Evolutionary conservation across 23 tunicate species (phyloP), one percentile per base, ranked within the genome.

Genomic region (Trididemnum clinides): DNA sequence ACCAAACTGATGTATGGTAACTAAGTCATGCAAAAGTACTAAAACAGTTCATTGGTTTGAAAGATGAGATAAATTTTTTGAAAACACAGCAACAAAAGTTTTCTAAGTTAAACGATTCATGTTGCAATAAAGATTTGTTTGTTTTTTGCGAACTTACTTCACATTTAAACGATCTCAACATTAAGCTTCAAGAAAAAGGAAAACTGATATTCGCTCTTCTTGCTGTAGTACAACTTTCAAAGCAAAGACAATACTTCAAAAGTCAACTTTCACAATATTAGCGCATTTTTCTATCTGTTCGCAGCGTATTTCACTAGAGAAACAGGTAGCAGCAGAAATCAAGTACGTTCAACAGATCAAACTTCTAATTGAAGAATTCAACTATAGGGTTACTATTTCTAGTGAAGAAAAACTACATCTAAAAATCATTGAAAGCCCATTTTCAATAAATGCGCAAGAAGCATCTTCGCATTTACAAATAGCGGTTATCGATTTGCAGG

Each of bases 171-270:
- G 78, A 71, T 54, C 54, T 71, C 54, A 71, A 71, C 29, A 71
- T 71, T 28, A 71, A 71, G 78, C 78, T 71, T 31, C 78, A 71
- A 71, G 78, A 54, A 30, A 71, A 71, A 71, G 78, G 54, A 33
- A 19, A 71, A 26, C 39, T 71, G 21, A 71, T 71, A 23, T 71
- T 71, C 21, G 51, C 26, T 33, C 78, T 71, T 71, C 49, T 26
- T 71, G 39, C 51, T 71, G 78, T 51, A 51, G 19, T 71, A 71
- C 26, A 10, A 51, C 51, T 7, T 71, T 71, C 78, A 71, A 71
- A 7, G 78, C 51, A 71, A 71, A 30, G 49, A 23, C 29, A 71
- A 19, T 51, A 31, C 78, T 71, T 71, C 78, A 71, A 71, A 71
- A 71, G 28, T 71, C 78, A 71, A 19, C 78, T 63, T 63, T 63